A percentile compares a stretch with the other conserved stretches of the same genome.
phyloP scores from a whole-genome alignment of 2,888 invertebrate species.

The Heterodera filipjevi region DNA sequence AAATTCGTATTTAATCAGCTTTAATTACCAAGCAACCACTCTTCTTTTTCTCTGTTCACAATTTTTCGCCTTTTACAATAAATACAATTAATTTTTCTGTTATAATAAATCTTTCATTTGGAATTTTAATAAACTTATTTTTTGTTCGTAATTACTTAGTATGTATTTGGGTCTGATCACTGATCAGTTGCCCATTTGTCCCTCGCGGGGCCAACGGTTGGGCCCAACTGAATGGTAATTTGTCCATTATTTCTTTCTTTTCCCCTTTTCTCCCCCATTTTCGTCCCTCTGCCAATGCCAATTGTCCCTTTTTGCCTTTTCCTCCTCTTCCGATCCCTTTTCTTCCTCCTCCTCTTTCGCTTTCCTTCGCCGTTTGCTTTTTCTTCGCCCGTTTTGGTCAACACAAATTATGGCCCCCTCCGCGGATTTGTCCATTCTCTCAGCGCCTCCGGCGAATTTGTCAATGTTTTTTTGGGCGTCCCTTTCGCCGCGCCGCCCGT shows the following conservation, averaged over 20 bases:
- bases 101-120: too few species aligned
- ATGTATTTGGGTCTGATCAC: too few species aligned
- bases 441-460: background rate
- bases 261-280: background rate
- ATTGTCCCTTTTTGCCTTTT: background rate
- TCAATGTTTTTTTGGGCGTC: slow-evolving; percentile 19
- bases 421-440: slow-evolving; percentile 6
- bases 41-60: background rate
- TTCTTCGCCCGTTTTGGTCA: background rate
- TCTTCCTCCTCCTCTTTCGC: background rate
- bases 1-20: background rate
- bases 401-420: slow-evolving; percentile 1
- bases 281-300: background rate
- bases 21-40: background rate
- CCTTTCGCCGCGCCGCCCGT: slow-evolving; percentile 19
- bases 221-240: too few species aligned
- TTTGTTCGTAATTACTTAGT: too few species aligned
- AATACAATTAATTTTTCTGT: too few species aligned
- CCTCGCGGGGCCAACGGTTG: too few species aligned
- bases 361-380: background rate
- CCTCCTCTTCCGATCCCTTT: background rate
- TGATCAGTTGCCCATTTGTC: too few species aligned
- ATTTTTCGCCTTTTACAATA: too few species aligned
- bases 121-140: too few species aligned
- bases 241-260: background rate